phyloP scores from a whole-genome alignment of 1,140 invertebrate species.

The Macrosteles quadrilineatus region DNA sequence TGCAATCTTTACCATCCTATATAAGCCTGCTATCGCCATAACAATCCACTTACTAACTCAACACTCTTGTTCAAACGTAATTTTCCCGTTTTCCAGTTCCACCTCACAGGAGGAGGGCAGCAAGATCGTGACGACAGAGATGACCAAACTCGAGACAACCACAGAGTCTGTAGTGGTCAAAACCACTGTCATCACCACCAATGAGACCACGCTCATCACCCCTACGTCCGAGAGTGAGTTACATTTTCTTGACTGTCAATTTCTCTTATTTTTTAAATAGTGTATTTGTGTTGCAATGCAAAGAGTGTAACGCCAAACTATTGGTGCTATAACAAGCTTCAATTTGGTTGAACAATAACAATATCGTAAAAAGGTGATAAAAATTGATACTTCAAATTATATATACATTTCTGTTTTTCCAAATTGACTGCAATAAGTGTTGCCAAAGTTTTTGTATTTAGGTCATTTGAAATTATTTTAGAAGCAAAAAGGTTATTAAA shows the following conservation, averaged over 20 bases:
- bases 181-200: conserved; percentile 28
- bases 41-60: no score
- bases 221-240: conserved; percentile 24
- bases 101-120: background rate
- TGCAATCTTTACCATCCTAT: no score
- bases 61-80: no score
- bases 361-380: background rate
- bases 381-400: background rate
- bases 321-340: background rate
- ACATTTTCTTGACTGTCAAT: background rate
- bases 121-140: conserved; percentile 9
- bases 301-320: background rate
- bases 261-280: background rate
- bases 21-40: no score
- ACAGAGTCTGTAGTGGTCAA: conserved; percentile 26
- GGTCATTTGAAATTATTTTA: no score
- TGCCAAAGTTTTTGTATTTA: no score
- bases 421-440: no score
- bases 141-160: conserved; percentile 28
- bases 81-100: no score
- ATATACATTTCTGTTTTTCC: background rate
- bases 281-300: background rate
- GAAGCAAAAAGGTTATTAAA: no score
- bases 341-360: background rate
- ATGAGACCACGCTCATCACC: conserved; percentile 26